Evolutionary conservation across 2,888 invertebrate genomes (phyloP).

Genomic region (Polylopha cassiicola): DNA sequence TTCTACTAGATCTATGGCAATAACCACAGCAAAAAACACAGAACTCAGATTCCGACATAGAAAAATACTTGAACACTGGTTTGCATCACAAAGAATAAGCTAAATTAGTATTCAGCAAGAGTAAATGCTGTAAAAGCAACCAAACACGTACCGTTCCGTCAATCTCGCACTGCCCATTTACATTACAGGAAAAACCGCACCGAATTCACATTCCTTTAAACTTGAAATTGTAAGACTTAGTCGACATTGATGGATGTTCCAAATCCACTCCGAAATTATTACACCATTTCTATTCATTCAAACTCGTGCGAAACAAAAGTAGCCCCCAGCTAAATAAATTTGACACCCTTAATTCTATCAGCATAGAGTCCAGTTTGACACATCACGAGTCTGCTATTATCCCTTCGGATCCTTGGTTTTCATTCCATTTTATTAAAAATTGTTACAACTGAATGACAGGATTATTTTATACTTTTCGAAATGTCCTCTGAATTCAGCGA

Average conservation of each 20-base stretch:
- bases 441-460: too few species aligned
- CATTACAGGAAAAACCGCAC: slow-evolving; percentile 7
- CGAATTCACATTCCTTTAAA: slow-evolving; percentile 14
- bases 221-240: slow-evolving; percentile 18
- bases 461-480: too few species aligned
- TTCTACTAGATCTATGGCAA: too few species aligned
- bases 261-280: slow-evolving; percentile 22
- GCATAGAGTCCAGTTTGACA: slow-evolving; percentile 4
- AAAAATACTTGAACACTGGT: too few species aligned
- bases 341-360: slow-evolving; percentile 1
- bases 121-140: neutral
- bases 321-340: slow-evolving; percentile 8
- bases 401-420: slow-evolving; percentile 21
- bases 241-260: slow-evolving; percentile 21
- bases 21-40: too few species aligned
- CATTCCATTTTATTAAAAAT: slow-evolving; percentile 22
- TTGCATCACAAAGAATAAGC: too few species aligned
- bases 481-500: too few species aligned
- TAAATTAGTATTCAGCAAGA: too few species aligned
- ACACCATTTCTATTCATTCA: slow-evolving; percentile 17
- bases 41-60: too few species aligned
- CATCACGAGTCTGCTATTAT: slow-evolving; percentile 11
- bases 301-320: slow-evolving; percentile 16
- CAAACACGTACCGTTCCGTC: neutral
- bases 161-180: slow-evolving; percentile 4